These are phyloP conservation scores for Aphidoletes aphidimyza DNA, from an alignment of 2,888 invertebrate species.

Conservation along the genomic window DNA sequence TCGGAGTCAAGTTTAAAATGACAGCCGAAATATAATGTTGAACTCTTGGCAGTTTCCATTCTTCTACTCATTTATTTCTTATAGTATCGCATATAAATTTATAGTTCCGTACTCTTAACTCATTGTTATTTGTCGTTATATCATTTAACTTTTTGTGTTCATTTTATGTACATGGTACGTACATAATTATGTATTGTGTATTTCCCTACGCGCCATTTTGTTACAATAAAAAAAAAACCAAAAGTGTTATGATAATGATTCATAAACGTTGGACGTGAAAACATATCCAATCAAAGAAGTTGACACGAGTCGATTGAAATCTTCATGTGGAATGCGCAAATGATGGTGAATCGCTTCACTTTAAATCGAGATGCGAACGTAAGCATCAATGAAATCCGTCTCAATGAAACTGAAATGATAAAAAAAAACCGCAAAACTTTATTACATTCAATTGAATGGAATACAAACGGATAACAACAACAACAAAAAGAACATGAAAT, in stretches of 20 bases:
- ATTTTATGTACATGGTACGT: neutral
- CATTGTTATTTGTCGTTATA: conserved; percentile 23
- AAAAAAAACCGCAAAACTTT: neutral
- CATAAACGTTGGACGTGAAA: neutral
- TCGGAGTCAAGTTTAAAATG: neutral
- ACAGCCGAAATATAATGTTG: too few relatives aligned
- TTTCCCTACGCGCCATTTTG: too few relatives aligned
- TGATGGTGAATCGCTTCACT: neutral
- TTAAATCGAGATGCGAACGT: neutral
- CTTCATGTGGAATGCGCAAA: neutral
- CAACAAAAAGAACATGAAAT: neutral
- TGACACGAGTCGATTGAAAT: neutral
- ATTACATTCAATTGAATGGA: neutral
- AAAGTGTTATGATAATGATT: too few relatives aligned
- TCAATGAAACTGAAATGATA: neutral
- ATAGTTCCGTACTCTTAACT: conserved; percentile 41
- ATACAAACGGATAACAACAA: neutral
- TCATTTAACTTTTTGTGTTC: neutral
- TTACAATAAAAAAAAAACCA: too few relatives aligned
- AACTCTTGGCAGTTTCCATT: too few relatives aligned
- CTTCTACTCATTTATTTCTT: neutral
- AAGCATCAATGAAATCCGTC: neutral
- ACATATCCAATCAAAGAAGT: neutral
- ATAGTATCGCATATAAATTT: conserved; percentile 48
- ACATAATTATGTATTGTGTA: neutral